Conservation (phyloP, 2,888 invertebrate genomes). For the Aphodius sticticus region DNA sequence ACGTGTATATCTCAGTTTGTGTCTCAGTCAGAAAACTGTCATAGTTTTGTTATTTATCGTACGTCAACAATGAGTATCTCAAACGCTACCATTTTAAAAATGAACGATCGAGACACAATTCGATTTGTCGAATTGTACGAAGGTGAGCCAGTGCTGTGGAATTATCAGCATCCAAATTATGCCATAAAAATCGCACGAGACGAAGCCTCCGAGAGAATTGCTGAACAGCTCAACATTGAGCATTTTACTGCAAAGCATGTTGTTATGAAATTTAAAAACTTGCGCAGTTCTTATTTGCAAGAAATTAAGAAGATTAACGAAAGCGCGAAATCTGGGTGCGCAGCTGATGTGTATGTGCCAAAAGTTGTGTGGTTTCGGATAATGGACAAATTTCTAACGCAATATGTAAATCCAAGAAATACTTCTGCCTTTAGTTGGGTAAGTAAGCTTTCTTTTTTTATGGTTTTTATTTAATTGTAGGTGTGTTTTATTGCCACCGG, state of each 20-base stretch:
- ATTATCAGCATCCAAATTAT: slow-evolving; percentile 50
- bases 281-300: slow-evolving; percentile 35
- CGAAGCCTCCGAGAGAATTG: slow-evolving; percentile 31
- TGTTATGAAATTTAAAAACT: slow-evolving; percentile 36
- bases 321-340: slow-evolving; percentile 27
- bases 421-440: background rate
- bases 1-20: no score
- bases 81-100: slow-evolving; percentile 30
- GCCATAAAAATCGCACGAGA: slow-evolving; percentile 44
- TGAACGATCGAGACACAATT: slow-evolving; percentile 40
- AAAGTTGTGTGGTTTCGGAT: slow-evolving; percentile 31
- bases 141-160: slow-evolving; percentile 54
- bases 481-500: no score
- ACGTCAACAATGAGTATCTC: no score
- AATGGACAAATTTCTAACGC: slow-evolving; percentile 37
- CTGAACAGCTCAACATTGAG: slow-evolving; percentile 27
- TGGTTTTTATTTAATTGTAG: background rate
- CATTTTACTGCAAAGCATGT: slow-evolving; percentile 32
- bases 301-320: slow-evolving; percentile 34
- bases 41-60: no score
- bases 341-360: slow-evolving; percentile 29
- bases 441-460: background rate
- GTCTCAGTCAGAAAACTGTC: no score
- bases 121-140: slow-evolving; percentile 53
- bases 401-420: slow-evolving; percentile 26